phyloP scores from a whole-genome alignment of 2,888 invertebrate species.

The Latrodectus hesperus region DNA sequence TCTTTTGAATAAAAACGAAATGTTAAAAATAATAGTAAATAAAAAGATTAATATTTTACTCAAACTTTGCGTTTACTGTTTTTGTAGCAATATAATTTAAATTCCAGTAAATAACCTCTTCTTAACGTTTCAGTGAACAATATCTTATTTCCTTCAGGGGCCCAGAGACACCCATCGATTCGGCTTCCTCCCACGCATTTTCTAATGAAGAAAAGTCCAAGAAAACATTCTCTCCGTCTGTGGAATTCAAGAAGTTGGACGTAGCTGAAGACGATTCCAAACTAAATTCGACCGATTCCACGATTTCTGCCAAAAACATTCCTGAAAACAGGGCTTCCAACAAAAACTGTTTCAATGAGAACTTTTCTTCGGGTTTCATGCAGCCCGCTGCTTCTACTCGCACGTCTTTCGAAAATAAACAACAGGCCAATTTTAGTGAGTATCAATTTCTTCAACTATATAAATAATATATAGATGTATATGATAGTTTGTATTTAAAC shows the following conservation, averaged over 20 bases:
- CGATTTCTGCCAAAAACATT: conserved; percentile 13
- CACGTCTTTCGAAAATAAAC: neutral
- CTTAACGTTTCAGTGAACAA: neutral
- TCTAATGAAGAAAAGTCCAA: conserved; percentile 48
- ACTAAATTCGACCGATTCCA: conserved; percentile 4
- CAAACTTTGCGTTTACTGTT: too few species aligned
- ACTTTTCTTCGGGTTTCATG: neutral
- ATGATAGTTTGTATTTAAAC: too few species aligned
- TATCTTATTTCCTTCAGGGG: neutral
- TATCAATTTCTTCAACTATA: neutral
- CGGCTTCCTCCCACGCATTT: neutral
- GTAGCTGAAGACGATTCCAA: conserved; percentile 44
- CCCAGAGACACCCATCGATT: conserved; percentile 23
- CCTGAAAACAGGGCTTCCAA: conserved; percentile 39
- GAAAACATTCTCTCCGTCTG: conserved; percentile 58
- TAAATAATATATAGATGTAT: too few species aligned
- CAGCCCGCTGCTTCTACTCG: conserved; percentile 12
- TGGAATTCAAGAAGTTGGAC: conserved; percentile 65
- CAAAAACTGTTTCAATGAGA: conserved; percentile 16
- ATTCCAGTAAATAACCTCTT: too few species aligned
- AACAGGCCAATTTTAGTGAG: conserved; percentile 16
- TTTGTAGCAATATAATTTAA: too few species aligned
- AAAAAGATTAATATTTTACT: too few species aligned
- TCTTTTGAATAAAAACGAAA: too few species aligned
- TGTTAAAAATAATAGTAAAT: too few species aligned